Base-by-base conservation (phyloP, 35 echinoderm and acorn worm species). In the Patiria miniata region DNA sequence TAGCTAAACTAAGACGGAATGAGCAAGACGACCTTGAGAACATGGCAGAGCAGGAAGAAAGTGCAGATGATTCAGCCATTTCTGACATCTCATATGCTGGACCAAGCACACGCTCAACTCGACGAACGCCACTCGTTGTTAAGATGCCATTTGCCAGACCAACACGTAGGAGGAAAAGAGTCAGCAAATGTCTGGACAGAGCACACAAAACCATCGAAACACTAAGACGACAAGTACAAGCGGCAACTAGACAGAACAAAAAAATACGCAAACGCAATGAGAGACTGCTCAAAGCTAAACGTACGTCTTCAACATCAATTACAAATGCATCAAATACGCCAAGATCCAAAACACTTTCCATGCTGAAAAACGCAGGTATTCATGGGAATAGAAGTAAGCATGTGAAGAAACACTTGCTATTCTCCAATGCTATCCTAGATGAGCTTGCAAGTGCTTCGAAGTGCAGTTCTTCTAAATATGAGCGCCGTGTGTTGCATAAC, bases 221-320 rank as follows among this genome's bases (percentile, higher is more conserved):
- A 19, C 32, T 85, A 37, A 85, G 54, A 69, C 1, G 59, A 37
- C 61, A 85, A 69, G 9, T 22, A 47, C 5, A 85, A 39, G 38
- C 2, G 39, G 0, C 56, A 85, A 61, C 61, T 69, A 69, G 28
- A 69, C 61, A 69, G 61, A 69, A 29, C 61, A 69, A 69, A 23
- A 69, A 69, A 69, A 69, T 1, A 69, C 29, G 61, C 61, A 85
- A 47, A 40, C 56, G 83, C 3, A 61, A 68, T 29, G 57, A 85
- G n/a, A 17, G 59, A 39, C 39, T 85, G 22, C 21, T 36, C 3
- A 85, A 85, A 33, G n/a, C n/a, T 36, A 85, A 68, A 19, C 32
- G 52, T 26, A 23, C 16, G 56, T 39, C 83, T 37, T 68, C 83
- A 10, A 61, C 52, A 68, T 37, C 57, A 33, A 58, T 18, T 23